A percentile compares a stretch with the other conserved stretches of the same genome.
Evolutionary conservation across 2,888 invertebrate species (phyloP).

Genomic region (Drosophila quinaria): DNA sequence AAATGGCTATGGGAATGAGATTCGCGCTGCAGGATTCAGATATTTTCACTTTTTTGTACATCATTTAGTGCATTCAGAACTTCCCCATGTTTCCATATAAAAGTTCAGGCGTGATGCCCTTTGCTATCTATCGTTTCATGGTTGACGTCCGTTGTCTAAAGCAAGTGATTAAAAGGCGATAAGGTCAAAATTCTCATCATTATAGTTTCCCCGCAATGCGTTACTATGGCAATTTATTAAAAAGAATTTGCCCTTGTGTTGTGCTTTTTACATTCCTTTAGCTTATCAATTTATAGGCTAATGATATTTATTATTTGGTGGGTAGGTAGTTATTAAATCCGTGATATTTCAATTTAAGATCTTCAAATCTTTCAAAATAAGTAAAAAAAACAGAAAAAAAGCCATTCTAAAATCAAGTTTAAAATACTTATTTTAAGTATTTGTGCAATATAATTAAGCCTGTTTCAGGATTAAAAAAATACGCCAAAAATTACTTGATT

Average conservation of each 20-base stretch:
- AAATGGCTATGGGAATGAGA: slow-evolving; percentile 6
- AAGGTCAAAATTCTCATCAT: slow-evolving; percentile 47
- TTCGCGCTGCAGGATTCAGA: slow-evolving; percentile 45
- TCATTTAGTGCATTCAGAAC: slow-evolving; percentile 67
- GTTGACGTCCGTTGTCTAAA: slow-evolving; percentile 56
- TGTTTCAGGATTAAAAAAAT: no score
- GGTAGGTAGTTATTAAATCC: no score
- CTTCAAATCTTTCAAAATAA: no score
- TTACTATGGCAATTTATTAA: slow-evolving; percentile 84
- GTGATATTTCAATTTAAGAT: no score
- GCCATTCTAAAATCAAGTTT: no score
- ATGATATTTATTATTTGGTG: no score
- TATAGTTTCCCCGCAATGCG: slow-evolving; percentile 68
- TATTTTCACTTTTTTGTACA: slow-evolving; percentile 77
- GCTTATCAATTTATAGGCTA: no score
- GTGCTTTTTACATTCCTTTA: slow-evolving; percentile 39
- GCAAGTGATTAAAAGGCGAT: slow-evolving; percentile 62
- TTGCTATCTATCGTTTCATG: slow-evolving; percentile 31
- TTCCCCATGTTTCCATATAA: slow-evolving; percentile 66
- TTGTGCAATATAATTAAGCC: no score
- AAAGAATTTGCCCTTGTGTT: slow-evolving; percentile 84
- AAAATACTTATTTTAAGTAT: no score
- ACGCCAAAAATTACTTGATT: no score
- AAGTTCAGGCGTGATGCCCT: neutral
- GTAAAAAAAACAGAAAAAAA: no score